phyloP scores from a whole-genome alignment of 1,140 invertebrate species.

The Choristoneura fumiferana region DNA sequence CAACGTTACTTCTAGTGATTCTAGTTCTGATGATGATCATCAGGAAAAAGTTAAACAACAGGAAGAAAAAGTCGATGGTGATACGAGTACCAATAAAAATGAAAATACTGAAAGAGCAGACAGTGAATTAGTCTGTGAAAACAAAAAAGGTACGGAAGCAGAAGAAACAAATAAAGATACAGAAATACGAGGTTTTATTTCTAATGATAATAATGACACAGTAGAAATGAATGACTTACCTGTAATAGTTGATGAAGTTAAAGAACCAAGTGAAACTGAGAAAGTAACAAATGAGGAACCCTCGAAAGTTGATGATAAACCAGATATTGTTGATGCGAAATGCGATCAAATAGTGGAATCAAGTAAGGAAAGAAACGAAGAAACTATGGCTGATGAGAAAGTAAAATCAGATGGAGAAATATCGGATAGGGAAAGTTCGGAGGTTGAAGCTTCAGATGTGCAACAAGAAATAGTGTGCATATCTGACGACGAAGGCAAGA shows the following conservation, averaged over 20 bases:
- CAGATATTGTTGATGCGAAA: neutral
- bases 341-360: neutral
- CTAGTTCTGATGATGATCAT: slow-evolving; percentile 33
- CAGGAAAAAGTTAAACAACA: slow-evolving; percentile 2
- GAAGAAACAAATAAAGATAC: neutral
- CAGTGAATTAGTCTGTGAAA: no score
- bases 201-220: neutral
- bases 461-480: slow-evolving; percentile 10
- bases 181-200: neutral
- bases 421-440: slow-evolving; percentile 17
- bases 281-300: neutral
- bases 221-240: slow-evolving; percentile 9
- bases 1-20: slow-evolving; percentile 30
- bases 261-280: neutral
- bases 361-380: neutral
- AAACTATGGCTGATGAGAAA: neutral
- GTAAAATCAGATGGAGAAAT: slow-evolving; percentile 17
- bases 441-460: slow-evolving; percentile 16
- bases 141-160: neutral
- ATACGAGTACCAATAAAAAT: no score
- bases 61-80: neutral
- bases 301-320: no score
- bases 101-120: no score
- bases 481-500: slow-evolving; percentile 10
- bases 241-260: neutral